Percentiles rank a stretch among this genome's conserved stretches.
Evolutionary conservation across 2,113 vertebrate species (phyloP).

Genomic region (Numida meleagris): DNA sequence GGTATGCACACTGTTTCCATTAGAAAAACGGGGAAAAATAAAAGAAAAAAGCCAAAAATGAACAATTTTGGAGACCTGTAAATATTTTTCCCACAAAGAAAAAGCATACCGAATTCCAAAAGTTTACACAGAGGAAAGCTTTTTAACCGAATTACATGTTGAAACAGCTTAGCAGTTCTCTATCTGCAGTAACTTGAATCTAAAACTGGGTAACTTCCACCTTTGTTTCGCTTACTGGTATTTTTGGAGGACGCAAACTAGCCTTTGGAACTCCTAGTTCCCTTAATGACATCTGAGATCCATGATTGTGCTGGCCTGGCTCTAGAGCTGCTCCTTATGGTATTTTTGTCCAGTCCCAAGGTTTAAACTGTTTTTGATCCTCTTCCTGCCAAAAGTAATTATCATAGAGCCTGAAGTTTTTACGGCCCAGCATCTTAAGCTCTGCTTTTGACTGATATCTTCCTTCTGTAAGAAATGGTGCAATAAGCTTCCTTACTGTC

Average conservation of each 20-base stretch:
- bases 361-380: neutral
- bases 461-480: neutral
- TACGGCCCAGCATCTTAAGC: neutral
- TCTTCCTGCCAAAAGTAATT: neutral
- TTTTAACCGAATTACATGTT: neutral
- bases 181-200: neutral
- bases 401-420: neutral
- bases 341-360: neutral
- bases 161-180: neutral
- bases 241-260: neutral
- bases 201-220: neutral
- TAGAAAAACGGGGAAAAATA: neutral
- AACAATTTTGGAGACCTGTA: neutral
- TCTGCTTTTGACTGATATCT: neutral
- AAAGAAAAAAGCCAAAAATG: neutral
- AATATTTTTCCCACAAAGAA: neutral
- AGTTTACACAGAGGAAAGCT: neutral
- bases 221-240: neutral
- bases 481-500: neutral
- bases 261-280: neutral
- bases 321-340: neutral
- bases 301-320: neutral
- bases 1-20: neutral
- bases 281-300: neutral
- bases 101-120: neutral